Evolutionary conservation across 64 coral and sea anemone species (phyloP), one percentile per base, ranked within the genome.

Genomic region (Stylophora pistillata): DNA sequence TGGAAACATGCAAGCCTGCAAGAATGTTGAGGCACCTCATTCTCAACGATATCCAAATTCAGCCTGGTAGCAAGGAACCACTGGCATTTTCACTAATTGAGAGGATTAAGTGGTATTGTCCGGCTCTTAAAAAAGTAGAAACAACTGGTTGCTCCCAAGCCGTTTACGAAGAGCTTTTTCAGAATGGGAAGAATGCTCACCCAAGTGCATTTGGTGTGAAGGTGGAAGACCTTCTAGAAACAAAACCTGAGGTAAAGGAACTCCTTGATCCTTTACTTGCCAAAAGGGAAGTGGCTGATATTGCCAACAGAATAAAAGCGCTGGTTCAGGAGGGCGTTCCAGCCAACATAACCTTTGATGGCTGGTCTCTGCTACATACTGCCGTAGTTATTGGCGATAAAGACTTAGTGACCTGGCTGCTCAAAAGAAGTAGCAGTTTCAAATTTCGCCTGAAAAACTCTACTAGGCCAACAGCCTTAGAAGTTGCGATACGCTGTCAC

Each of bases 331-430:
- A 59, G 13, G 90, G 74, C 57, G 18, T 92, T 13, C 81, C 90
- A 47, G 77, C 86, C 61, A 78, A 93, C 28, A 87, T 88, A 10
- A 93, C 76, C 53, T 73, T 65, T 29, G 70, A 93, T 4, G 91
- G 91, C 3, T 93, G 91, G 91, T 88, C 73, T 18, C 25, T 93
- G 11, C 52, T 93, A 7, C 91, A 93, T 55, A 93, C 86, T 30
- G 91, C 91, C 33, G 88, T 62, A 53, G 66, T 71, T 31, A 29
- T 93, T 21, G 86, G 86, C 9, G 85, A 93, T 28, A 54, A 16
- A 37, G 58, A 61, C 30, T 59, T 93, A 2, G 86, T 86, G 6
- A 88, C 28, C 23, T 93, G 91, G 91, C 66, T 93, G 7, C 56
- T 93, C 9, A 56, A 77, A 0, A 88, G 74, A 15, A 74, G 71